Evolutionary conservation across 2,113 vertebrate genomes (phyloP), one percentile per base, ranked within the genome.

Genomic region (Picathartes gymnocephalus): DNA sequence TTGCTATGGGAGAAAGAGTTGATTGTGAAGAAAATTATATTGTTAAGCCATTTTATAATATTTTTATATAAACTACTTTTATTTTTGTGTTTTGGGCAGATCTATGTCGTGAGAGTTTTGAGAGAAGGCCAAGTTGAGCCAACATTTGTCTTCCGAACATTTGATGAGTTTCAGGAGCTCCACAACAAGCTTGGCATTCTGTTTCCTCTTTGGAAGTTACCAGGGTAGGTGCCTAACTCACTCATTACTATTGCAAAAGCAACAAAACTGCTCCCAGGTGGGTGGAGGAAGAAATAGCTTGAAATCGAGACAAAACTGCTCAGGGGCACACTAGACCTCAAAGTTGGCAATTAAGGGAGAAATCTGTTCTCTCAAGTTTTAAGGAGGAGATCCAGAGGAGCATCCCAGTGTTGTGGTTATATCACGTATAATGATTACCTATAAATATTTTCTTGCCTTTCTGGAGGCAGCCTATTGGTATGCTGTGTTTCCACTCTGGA

Each of bases 121-220:
- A 99, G 99, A 92, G 99, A 99, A 86, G 98, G 98, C 28, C 99
- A 99, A 83, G 96, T 96, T 33, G 99, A 99, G 76, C 98, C 99
- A 35, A 96, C 98, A 4, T 99, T 99, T 97, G 97, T 99, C 89
- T 99, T 99, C 97, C 98, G 99, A 92, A 99, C 99, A 35, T 99
- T 99, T 96, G 99, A 99, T 64, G 99, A 99, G 94, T 99, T 99
- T 97, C 99, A 99, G 97, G 99, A 99, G 97, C 98, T 99, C 54
- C 99, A 99, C 97, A 99, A 99, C 97, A 99, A 99, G 90, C 98
- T 99, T 76, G 98, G 98, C 92, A 99, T 99, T 96, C 98, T 99
- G 47, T 99, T 99, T 96, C 99, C 99, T 45, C 98, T 99, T 70
- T 99, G 99, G 99, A 99, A 99, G 95, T 98, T 99, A 95, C 99